phyloP scores from a whole-genome alignment of 2,888 invertebrate species.

The Drosophila longiperda region DNA sequence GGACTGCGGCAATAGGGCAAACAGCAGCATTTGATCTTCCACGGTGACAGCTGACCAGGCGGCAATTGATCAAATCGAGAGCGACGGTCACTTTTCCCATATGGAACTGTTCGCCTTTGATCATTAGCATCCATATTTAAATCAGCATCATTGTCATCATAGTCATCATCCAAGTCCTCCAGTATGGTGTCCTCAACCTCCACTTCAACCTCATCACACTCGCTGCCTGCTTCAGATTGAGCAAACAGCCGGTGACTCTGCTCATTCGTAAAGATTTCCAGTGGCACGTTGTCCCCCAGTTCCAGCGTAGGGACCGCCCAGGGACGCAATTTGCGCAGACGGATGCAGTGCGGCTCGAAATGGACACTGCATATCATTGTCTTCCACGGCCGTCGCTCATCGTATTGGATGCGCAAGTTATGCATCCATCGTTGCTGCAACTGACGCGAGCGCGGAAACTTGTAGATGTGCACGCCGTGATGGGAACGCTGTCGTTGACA shows the following conservation, averaged over 20 bases:
- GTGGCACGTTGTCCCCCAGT: constrained; percentile 72
- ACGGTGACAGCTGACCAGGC: constrained; percentile 41
- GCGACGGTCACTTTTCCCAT: constrained; percentile 45
- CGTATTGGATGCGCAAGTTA: constrained; percentile 65
- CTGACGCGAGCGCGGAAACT: constrained; percentile 63
- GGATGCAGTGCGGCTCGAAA: constrained; percentile 64
- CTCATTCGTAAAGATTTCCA: constrained; percentile 57
- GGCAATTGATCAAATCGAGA: constrained; percentile 36
- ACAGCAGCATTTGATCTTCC: constrained; percentile 74
- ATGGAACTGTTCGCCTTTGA: constrained; percentile 1
- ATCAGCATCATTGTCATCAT: constrained; percentile 29
- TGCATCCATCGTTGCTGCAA: constrained; percentile 72
- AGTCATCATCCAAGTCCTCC: constrained; percentile 34
- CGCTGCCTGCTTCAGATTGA: constrained; percentile 35
- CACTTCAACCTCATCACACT: constrained; percentile 41
- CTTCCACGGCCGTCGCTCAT: constrained; percentile 72
- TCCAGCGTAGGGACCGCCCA: constrained; percentile 81
- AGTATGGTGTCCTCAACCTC: constrained; percentile 28
- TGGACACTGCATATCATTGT: constrained; percentile 73
- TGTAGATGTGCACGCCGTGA: constrained; percentile 72
- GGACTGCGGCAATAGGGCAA: constrained; percentile 78
- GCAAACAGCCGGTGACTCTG: constrained; percentile 44
- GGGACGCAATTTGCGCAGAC: constrained; percentile 66
- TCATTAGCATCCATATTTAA: constrained; percentile 28
- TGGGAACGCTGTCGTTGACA: constrained; percentile 67